Conservation (phyloP, 2,113 vertebrate genomes). For the Corythornis cristatus region DNA sequence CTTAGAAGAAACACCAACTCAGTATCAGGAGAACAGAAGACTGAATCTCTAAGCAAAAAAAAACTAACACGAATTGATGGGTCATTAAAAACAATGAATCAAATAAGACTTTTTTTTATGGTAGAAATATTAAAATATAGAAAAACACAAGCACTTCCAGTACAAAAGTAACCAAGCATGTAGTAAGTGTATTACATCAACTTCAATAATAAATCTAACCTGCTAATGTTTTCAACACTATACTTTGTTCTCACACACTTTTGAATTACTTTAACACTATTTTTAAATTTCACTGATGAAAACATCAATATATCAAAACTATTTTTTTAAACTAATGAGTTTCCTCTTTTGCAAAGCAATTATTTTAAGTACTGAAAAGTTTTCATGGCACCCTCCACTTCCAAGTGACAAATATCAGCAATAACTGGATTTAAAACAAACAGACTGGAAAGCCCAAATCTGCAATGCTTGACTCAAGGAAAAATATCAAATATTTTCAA, state of each 20-base stretch:
- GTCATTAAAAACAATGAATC: background rate
- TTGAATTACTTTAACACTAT: conserved; percentile 4
- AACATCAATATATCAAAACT: conserved; percentile 25
- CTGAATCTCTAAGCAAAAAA: background rate
- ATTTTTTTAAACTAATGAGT: conserved; percentile 40
- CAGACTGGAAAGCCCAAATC: conserved; percentile 15
- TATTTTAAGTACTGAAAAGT: conserved; percentile 21
- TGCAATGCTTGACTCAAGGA: background rate
- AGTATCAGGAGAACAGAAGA: background rate
- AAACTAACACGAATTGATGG: background rate
- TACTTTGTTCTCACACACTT: background rate
- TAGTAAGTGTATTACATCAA: conserved; percentile 18
- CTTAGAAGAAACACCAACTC: background rate
- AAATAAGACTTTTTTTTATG: background rate
- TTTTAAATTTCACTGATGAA: conserved; percentile 53
- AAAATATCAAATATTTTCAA: conserved; percentile 54
- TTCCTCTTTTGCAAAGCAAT: conserved; percentile 50
- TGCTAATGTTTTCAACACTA: conserved; percentile 43
- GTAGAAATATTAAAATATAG: background rate
- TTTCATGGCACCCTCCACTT: background rate
- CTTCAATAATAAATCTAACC: conserved; percentile 36
- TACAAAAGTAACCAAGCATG: background rate
- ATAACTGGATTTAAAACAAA: conserved; percentile 29
- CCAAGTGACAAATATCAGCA: conserved; percentile 11
- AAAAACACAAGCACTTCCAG: background rate